Base-by-base conservation (phyloP, 2,797 vertebrate genomes). In the Tolypeutes matacus region DNA sequence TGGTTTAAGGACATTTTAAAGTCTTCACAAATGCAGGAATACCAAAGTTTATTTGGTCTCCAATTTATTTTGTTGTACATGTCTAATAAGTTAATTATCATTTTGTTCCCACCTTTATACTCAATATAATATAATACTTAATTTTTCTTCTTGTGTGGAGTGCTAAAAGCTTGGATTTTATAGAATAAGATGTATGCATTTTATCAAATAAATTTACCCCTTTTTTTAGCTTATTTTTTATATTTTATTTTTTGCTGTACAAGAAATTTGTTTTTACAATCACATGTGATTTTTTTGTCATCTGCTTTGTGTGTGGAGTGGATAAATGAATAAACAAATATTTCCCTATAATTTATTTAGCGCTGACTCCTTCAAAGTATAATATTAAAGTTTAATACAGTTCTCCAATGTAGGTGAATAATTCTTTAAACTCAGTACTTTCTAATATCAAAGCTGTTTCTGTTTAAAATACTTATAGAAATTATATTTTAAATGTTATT, bases 211-310 rank as follows among this genome's bases (percentile, higher is more conserved):
- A 81, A 60, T 42, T 29, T 15, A 85, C 3, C 20, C 36, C 7
- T 60, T 34, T 1, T 67, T 39, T 46, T 46, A 46, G 46, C 46
- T 9, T 46, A 8, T 46, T 9, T 46, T 46, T 46, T 46, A 46
- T 46, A 31, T 64, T 56, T 91, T 93, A 64, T 86, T 77, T 94
- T 94, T 90, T 46, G 31, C 10, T 51, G 27, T 46, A 72, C 14
- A 64, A 21, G 31, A 42, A 42, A 42, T 62, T 31, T 62, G 5
- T 89, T 31, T 89, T 56, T 36, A 69, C 7, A 69, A 21, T 21
- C 7, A 39, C 39, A 21, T 77, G 18, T 62, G 25, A 29, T 29
- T 58, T 93, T 78, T 84, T 62, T 96, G 18, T 21, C 69, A 25
- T 58, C 14, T 49, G 13, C 3, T 70, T 80, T 78, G 51, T 39